Evolutionary conservation across 1,140 invertebrate genomes (phyloP), one percentile per base, ranked within the genome.

Genomic region (Cydia splendana): DNA sequence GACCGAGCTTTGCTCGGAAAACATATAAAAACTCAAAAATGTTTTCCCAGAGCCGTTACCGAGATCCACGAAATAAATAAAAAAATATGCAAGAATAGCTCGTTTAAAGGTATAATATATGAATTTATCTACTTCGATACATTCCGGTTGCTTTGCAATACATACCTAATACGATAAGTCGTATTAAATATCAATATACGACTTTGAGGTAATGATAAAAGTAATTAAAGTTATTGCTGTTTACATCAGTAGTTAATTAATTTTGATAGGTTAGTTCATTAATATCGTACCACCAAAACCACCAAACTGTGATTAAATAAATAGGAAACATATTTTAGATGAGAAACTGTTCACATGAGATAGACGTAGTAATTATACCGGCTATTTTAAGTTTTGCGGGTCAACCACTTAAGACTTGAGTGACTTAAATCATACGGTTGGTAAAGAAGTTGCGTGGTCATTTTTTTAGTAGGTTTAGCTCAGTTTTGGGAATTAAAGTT

Each of bases 191-290:
- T 9, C 4, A 57, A 18, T 18, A 18, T 13, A 15, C 12, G 42
- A 45, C 3, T 48, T 18, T n/a, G 9, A 62, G 9, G 18, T 24
- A 24, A 62, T 62, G 20, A 24, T 24, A 62, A 0, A 62, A 62
- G 57, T 24, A 62, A 62, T 62, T 62, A 20, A 20, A 62, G 15
- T 53, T 62, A 62, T 57, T 57, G n/a, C 15, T 62, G 57, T 62
- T 62, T 20, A 24, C 7, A 62, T 24, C n/a, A 24, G 7, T 12
- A 24, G 57, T 24, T 10, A 62, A 2, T 24, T 18, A 24, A 1
- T 24, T 62, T 62, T 62, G 57, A 62, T 62, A 62, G 57, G 9
- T 9, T 62, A 62, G 0, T 12, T 24, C 24, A 62, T 62, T 62
- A 62, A 62, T 24, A 24, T 62, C 53, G 51, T 53, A 53, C n/a